Evolutionary conservation across 2,113 vertebrate species (phyloP).

Genomic region (Xiphophorus hellerii): DNA sequence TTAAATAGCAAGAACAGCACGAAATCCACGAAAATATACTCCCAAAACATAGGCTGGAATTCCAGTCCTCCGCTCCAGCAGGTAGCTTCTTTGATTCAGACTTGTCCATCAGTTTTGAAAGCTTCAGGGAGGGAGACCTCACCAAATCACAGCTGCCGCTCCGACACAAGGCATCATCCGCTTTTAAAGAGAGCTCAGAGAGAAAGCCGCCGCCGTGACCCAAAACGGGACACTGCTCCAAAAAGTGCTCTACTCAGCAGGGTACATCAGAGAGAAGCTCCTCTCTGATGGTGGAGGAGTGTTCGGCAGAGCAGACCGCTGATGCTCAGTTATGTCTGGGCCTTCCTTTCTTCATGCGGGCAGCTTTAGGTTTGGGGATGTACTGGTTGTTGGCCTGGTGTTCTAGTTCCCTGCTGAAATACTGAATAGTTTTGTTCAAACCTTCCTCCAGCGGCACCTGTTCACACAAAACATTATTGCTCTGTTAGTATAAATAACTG

Average conservation of each 20-base stretch:
- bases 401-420: slow-evolving; percentile 96
- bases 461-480: slow-evolving; percentile 6
- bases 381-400: slow-evolving; percentile 99
- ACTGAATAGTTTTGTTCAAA: slow-evolving; percentile 98
- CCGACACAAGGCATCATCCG: slow-evolving; percentile 34
- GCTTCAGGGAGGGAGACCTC: not conserved
- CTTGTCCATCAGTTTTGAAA: slow-evolving; percentile 81
- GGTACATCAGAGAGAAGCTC: slow-evolving; percentile 11
- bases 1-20: slow-evolving; percentile 77
- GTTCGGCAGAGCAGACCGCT: slow-evolving; percentile 42
- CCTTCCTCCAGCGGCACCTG: slow-evolving; percentile 98
- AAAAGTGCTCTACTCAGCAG: slow-evolving; percentile 35
- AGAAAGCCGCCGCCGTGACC: slow-evolving; percentile 14
- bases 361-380: slow-evolving; percentile 97
- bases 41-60: slow-evolving; percentile 76
- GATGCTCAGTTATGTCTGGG: slow-evolving; percentile 85
- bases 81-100: slow-evolving; percentile 64
- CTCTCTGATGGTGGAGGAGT: slow-evolving; percentile 33
- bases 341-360: slow-evolving; percentile 95
- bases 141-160: slow-evolving; percentile 17
- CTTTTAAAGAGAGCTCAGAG: slow-evolving; percentile 6
- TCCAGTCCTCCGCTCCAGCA: slow-evolving; percentile 51
- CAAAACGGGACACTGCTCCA: slow-evolving; percentile 21
- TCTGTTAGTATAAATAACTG: not conserved
- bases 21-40: slow-evolving; percentile 71